These are phyloP conservation scores for Megaceryle alcyon DNA, from an alignment of 2,797 vertebrate species.

Conservation along the genomic window DNA sequence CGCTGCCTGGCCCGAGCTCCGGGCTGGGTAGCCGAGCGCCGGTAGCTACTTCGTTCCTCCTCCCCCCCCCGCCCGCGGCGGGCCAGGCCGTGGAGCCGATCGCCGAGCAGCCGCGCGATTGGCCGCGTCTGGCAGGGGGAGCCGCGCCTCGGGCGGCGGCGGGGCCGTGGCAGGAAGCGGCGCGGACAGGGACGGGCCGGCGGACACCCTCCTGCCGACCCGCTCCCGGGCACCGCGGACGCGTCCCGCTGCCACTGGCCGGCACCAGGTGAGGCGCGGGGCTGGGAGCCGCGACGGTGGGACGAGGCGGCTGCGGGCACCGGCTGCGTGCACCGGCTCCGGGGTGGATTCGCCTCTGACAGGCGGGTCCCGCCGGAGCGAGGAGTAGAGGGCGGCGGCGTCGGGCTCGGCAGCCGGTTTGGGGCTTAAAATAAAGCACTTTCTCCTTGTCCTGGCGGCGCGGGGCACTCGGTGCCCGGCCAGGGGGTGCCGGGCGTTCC, in stretches of 20 bases:
- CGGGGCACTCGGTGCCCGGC: neutral
- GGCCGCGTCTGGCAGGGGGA: constrained; percentile 72
- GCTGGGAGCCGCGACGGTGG: neutral
- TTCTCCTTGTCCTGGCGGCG: neutral
- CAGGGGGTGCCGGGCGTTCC: neutral
- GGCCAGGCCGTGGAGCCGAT: neutral
- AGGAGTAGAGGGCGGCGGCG: neutral
- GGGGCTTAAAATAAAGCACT: neutral
- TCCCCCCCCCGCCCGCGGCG: neutral
- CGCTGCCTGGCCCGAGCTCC: neutral
- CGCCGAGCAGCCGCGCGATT: constrained; percentile 53
- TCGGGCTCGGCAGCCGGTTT: neutral
- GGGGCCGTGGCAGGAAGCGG: constrained; percentile 40
- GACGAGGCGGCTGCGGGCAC: neutral
- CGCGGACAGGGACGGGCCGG: neutral
- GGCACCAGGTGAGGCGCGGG: constrained; percentile 52
- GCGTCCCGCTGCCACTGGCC: neutral
- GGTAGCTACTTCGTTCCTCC: neutral
- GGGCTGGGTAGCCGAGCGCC: neutral
- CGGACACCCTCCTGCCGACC: neutral
- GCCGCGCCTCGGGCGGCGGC: constrained; percentile 69
- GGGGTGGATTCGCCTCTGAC: neutral
- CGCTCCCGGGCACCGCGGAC: neutral
- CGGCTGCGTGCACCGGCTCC: neutral
- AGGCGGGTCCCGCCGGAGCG: neutral